phyloP scores from a whole-genome alignment of 2,888 invertebrate species.

The Limenitis camilla region DNA sequence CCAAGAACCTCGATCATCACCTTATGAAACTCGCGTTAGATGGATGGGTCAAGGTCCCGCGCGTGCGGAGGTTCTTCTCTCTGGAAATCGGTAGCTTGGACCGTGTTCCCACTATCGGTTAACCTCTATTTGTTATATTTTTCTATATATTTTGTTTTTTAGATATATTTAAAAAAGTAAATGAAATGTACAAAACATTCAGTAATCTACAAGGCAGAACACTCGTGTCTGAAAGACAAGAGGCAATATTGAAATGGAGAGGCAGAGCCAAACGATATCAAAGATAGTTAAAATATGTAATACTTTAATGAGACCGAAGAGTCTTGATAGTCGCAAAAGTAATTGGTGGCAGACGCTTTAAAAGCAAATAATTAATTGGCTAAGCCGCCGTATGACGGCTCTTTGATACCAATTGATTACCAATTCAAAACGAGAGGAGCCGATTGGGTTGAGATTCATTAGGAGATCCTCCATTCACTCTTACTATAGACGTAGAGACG shows the following conservation, averaged over 20 bases:
- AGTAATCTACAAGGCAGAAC: too few species aligned
- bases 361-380: slow-evolving; percentile 40
- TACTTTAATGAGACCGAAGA: slow-evolving; percentile 29
- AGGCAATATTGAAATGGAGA: slow-evolving; percentile 8
- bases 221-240: slow-evolving; percentile 1
- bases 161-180: too few species aligned
- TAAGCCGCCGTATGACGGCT: slow-evolving; percentile 42
- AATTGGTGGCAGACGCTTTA: slow-evolving; percentile 45
- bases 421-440: slow-evolving; percentile 59
- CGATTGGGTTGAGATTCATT: slow-evolving; percentile 55
- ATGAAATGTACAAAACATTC: too few species aligned
- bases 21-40: too few species aligned
- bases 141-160: too few species aligned
- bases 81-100: too few species aligned
- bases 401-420: slow-evolving; percentile 67
- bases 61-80: too few species aligned
- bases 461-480: slow-evolving; percentile 45
- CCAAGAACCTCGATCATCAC: too few species aligned
- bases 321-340: slow-evolving; percentile 37
- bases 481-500: slow-evolving; percentile 4
- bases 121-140: too few species aligned
- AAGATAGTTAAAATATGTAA: slow-evolving; percentile 33
- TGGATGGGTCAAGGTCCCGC: too few species aligned
- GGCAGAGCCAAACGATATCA: slow-evolving; percentile 22
- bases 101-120: too few species aligned